A percentile compares a stretch with the other conserved stretches of the same genome.
Evolutionary conservation across 2,113 vertebrate species (phyloP).

Genomic region (Tonatia bakeri): DNA sequence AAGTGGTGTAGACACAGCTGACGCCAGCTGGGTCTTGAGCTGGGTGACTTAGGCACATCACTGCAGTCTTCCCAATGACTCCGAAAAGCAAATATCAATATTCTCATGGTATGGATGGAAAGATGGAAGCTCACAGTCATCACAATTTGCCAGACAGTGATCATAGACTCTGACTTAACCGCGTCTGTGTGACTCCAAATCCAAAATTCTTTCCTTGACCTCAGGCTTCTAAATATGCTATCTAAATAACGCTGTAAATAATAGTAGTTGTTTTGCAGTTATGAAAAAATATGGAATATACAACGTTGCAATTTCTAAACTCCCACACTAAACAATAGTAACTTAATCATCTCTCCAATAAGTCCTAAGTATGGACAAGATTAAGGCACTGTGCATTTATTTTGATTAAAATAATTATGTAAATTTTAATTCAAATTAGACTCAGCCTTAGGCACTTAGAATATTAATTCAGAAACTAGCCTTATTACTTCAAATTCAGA

Average conservation of each 20-base stretch:
- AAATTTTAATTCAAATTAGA: conserved; percentile 30
- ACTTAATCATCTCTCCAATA: conserved; percentile 45
- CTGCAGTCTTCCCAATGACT: not conserved
- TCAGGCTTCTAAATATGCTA: not conserved
- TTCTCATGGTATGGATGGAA: not conserved
- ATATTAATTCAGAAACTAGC: conserved; percentile 67
- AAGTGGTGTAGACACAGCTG: not conserved
- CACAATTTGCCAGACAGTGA: not conserved
- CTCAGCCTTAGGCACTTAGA: conserved; percentile 38
- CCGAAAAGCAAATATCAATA: not conserved
- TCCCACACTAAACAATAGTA: conserved; percentile 7
- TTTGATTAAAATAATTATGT: conserved; percentile 64
- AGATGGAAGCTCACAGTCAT: not conserved
- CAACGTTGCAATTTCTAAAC: conserved; percentile 7
- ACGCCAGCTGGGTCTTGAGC: not conserved
- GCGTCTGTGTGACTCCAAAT: not conserved
- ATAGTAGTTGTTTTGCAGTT: not conserved
- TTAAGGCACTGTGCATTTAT: conserved; percentile 49
- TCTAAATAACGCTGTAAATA: not conserved
- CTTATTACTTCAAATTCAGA: conserved; percentile 29
- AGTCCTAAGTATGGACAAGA: conserved; percentile 44
- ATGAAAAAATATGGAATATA: not conserved
- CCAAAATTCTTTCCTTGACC: not conserved
- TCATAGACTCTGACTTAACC: not conserved
- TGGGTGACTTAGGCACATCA: not conserved